Conservation (phyloP, 2,113 vertebrate genomes). For the Trinectes maculatus region DNA sequence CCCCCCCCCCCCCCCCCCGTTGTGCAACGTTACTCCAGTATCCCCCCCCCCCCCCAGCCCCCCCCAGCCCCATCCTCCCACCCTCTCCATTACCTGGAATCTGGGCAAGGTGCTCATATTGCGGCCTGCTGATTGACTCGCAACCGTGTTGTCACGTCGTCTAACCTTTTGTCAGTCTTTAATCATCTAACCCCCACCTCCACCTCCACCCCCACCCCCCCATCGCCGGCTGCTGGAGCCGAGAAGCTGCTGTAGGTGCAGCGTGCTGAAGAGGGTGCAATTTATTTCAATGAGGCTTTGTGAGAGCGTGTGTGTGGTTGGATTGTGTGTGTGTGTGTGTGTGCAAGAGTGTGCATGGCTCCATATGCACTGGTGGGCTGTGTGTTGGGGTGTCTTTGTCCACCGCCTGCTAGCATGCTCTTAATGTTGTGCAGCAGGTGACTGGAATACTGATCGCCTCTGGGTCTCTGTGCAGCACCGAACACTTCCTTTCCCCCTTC, state of each 20-base stretch:
- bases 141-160: constrained; percentile 71
- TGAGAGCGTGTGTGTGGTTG: constrained; percentile 44
- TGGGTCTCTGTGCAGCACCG: constrained; percentile 46
- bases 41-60: constrained; percentile 10
- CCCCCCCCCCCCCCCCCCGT: constrained; percentile 33
- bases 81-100: constrained; percentile 64
- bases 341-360: constrained; percentile 22
- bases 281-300: constrained; percentile 77
- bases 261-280: constrained; percentile 59
- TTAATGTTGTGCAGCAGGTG: constrained; percentile 74
- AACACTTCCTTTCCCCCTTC: constrained; percentile 4
- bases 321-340: constrained; percentile 25
- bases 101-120: constrained; percentile 70
- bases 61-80: background rate
- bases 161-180: constrained; percentile 71
- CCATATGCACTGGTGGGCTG: constrained; percentile 37
- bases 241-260: constrained; percentile 71
- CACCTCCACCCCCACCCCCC: background rate
- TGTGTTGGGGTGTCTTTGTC: constrained; percentile 58
- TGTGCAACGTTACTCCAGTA: constrained; percentile 56
- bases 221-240: constrained; percentile 2
- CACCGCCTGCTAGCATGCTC: constrained; percentile 64
- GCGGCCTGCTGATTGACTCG: constrained; percentile 77
- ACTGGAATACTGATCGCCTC: constrained; percentile 79
- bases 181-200: constrained; percentile 59